These are phyloP conservation scores for Atethmia centrago DNA, from an alignment of 2,888 invertebrate species.

Conservation along the genomic window DNA sequence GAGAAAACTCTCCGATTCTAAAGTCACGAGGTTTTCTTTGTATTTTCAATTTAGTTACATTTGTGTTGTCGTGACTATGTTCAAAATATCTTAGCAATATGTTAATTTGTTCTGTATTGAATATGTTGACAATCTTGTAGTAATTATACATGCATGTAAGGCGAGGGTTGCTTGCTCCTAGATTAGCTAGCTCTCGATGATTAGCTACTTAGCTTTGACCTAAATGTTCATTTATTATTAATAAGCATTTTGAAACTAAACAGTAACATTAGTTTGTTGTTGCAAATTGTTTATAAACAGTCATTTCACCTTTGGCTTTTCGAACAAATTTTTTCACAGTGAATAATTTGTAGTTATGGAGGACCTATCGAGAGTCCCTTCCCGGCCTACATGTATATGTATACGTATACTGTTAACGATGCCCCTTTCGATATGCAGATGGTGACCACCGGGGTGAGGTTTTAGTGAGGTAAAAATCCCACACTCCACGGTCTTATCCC, in stretches of 20 bases:
- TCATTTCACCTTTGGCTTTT: neutral
- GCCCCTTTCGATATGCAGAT: too few species aligned
- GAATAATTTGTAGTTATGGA: neutral
- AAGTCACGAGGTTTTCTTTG: constrained; percentile 59
- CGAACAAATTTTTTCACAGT: neutral
- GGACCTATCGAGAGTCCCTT: neutral
- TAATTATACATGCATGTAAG: constrained; percentile 13
- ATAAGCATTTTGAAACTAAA: neutral
- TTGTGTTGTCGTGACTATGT: constrained; percentile 53
- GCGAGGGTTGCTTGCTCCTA: constrained; percentile 8
- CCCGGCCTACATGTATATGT: neutral
- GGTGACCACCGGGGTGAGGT: too few species aligned
- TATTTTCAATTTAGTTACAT: constrained; percentile 53
- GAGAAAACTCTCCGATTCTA: constrained; percentile 29
- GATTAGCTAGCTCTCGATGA: constrained; percentile 2
- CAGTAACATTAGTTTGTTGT: neutral
- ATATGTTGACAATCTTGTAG: constrained; percentile 24
- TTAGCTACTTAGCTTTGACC: constrained; percentile 27
- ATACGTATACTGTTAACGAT: too few species aligned
- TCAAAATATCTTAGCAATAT: constrained; percentile 36
- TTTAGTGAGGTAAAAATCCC: too few species aligned
- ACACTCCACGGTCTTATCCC: too few species aligned
- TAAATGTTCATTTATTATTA: constrained; percentile 22
- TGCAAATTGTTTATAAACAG: neutral
- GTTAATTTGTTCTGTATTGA: constrained; percentile 31